phyloP scores from a whole-genome alignment of 1,140 invertebrate genomes.

The Schlechtendalia chinensis region DNA sequence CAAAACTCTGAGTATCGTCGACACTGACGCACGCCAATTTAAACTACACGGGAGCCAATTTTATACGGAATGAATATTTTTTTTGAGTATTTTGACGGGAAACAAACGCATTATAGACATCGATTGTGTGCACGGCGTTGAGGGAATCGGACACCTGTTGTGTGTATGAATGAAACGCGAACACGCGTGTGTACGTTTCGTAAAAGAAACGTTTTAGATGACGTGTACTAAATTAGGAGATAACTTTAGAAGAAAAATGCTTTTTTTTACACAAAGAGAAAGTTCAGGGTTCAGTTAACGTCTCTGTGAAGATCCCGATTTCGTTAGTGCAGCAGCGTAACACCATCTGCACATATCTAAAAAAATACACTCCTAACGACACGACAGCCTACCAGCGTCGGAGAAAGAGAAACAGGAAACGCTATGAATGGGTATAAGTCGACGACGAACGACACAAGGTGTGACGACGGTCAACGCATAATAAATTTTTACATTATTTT shows the following conservation, averaged over 20 bases:
- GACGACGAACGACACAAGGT: slow-evolving; percentile 12
- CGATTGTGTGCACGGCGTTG: background rate
- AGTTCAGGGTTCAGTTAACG: background rate
- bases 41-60: no score
- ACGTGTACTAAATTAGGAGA: background rate
- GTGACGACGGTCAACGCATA: slow-evolving; percentile 13
- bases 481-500: slow-evolving; percentile 16
- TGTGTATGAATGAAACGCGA: no score
- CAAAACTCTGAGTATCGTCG: no score
- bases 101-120: background rate
- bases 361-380: background rate
- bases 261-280: background rate
- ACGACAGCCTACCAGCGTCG: background rate
- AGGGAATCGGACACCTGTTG: no score
- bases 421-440: slow-evolving; percentile 4
- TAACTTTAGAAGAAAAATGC: background rate
- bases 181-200: no score
- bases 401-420: background rate
- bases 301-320: background rate
- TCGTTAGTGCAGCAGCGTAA: background rate
- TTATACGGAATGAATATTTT: no score
- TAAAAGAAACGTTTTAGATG: no score
- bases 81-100: background rate
- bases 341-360: background rate
- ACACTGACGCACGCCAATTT: no score